phyloP scores from a whole-genome alignment of 2,113 vertebrate genomes.

The Sclerurus mexicanus region DNA sequence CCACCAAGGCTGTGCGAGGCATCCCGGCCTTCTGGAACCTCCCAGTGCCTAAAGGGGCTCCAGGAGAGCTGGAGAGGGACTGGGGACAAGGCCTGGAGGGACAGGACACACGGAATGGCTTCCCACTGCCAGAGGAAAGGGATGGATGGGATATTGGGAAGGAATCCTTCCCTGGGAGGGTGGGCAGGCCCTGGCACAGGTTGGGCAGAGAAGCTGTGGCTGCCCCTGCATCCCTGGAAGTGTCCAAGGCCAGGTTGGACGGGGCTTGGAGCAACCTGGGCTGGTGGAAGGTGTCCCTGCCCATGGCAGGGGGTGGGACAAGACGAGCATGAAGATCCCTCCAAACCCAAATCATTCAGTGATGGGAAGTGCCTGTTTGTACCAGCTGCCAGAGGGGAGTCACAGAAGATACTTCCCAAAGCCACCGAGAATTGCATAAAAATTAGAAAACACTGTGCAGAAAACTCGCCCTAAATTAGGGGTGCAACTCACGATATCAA shows the following conservation, averaged over 20 bases:
- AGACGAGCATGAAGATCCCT: neutral
- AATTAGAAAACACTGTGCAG: neutral
- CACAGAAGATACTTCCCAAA: neutral
- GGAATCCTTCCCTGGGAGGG: neutral
- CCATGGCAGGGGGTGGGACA: neutral
- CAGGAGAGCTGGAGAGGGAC: neutral
- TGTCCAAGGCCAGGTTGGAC: neutral
- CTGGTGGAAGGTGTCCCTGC: neutral
- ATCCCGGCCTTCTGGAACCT: neutral
- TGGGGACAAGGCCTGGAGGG: neutral
- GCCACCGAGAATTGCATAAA: neutral
- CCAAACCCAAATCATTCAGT: neutral
- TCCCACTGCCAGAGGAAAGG: neutral
- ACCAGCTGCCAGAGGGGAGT: neutral
- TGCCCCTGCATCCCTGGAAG: neutral
- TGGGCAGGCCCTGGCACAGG: too few species aligned
- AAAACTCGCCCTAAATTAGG: neutral
- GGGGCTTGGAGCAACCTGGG: neutral
- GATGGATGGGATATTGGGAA: neutral
- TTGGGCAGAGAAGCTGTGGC: neutral
- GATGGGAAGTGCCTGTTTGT: neutral
- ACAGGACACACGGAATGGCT: neutral
- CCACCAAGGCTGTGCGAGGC: neutral
- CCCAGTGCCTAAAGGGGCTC: neutral
- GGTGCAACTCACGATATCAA: accelerated